Conservation (phyloP, 2,888 invertebrate genomes). For the Oscheius sp. region DNA sequence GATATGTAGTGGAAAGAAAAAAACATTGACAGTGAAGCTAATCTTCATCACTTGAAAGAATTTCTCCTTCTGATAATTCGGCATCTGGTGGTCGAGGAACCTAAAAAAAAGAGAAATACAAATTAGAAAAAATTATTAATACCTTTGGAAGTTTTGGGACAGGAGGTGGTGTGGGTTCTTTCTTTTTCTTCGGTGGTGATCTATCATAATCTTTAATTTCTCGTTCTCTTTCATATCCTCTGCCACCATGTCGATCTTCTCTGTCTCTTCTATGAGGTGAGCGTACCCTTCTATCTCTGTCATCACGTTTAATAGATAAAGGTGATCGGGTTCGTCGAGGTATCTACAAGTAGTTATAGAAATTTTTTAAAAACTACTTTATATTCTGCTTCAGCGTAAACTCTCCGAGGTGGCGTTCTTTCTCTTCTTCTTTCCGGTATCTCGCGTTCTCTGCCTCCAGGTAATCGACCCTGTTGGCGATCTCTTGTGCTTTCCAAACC, state of each 20-base stretch:
- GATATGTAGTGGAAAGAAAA: neutral
- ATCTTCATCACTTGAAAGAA: conserved; percentile 64
- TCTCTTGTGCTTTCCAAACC: conserved; percentile 47
- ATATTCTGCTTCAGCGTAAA: conserved; percentile 7
- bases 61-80: conserved; percentile 68
- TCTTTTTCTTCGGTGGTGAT: conserved; percentile 18
- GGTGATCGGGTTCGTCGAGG: conserved; percentile 7
- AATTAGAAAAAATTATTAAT: no score
- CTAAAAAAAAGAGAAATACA: conserved; percentile 8
- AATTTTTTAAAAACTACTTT: neutral
- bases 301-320: no score
- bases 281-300: conserved; percentile 2
- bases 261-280: conserved; percentile 7
- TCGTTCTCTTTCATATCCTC: no score
- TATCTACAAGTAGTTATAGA: neutral
- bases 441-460: conserved; percentile 32
- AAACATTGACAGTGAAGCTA: conserved; percentile 13
- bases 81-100: conserved; percentile 57
- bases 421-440: conserved; percentile 29
- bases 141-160: conserved; percentile 19
- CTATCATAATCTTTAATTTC: neutral
- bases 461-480: conserved; percentile 24
- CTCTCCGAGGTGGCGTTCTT: conserved; percentile 6
- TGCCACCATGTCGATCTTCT: no score
- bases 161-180: conserved; percentile 21